Percentiles rank a stretch among this genome's conserved stretches.
Evolutionary conservation across 2,113 vertebrate genomes (phyloP).

Genomic region (Peromyscus polionotus): DNA sequence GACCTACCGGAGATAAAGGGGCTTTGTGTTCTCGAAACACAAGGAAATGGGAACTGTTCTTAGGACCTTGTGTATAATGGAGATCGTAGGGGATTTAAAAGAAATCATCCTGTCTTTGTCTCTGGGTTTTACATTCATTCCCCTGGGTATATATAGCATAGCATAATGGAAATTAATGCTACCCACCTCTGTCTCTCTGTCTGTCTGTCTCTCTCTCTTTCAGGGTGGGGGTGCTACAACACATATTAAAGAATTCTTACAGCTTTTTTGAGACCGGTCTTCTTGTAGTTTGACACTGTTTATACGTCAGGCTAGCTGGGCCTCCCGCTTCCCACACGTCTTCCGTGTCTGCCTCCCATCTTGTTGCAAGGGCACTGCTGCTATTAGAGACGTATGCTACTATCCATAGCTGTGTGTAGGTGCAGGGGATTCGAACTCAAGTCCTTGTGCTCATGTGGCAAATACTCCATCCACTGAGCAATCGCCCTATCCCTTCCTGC

Average conservation of each 20-base stretch:
- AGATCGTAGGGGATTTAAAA: not conserved
- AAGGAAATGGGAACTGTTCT: not conserved
- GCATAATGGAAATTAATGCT: not conserved
- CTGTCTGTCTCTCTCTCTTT: rapidly evolving
- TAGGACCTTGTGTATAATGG: not conserved
- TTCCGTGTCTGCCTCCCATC: not conserved
- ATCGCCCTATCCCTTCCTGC: not conserved
- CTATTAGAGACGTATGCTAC: not conserved
- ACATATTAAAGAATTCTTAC: too few relatives aligned
- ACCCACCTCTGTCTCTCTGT: not conserved
- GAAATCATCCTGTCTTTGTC: not conserved
- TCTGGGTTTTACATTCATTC: not conserved
- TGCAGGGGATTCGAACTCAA: not conserved
- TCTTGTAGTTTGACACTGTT: not conserved
- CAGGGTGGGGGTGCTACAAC: too few relatives aligned
- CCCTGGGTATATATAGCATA: not conserved
- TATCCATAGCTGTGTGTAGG: not conserved
- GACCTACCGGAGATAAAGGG: rapidly evolving
- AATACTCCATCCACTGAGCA: not conserved
- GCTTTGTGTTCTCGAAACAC: rapidly evolving
- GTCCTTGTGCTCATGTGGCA: too few relatives aligned
- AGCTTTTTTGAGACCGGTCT: not conserved
- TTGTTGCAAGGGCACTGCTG: too few relatives aligned
- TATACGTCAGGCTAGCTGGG: too few relatives aligned
- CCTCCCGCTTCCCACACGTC: too few relatives aligned